A percentile compares a stretch with the other conserved stretches of the same genome.
Evolutionary conservation across 2,888 invertebrate species (phyloP).

Genomic region (Netelia fuscicornis): DNA sequence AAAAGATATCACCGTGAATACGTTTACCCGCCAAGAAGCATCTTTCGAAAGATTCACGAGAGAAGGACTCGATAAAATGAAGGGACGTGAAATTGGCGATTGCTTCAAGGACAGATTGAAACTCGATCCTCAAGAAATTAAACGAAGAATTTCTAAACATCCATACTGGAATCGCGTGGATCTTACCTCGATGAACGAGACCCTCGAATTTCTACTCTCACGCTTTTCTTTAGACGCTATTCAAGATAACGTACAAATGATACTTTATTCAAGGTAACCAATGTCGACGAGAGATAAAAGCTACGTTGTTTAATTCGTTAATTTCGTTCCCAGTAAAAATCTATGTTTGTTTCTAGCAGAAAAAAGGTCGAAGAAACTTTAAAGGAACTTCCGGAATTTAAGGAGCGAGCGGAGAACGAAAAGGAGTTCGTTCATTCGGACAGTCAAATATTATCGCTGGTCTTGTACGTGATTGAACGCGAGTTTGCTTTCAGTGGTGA

Average conservation of each 20-base stretch:
- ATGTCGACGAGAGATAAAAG: background rate
- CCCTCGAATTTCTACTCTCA: conserved; percentile 86
- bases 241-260: conserved; percentile 87
- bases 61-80: background rate
- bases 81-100: conserved; percentile 6
- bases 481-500: conserved; percentile 91
- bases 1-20: conserved; percentile 85
- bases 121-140: conserved; percentile 77
- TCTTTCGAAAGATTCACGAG: conserved; percentile 84
- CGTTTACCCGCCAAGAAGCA: conserved; percentile 83
- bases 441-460: conserved; percentile 87
- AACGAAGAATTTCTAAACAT: conserved; percentile 86
- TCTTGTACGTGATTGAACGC: conserved; percentile 90
- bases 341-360: conserved; percentile 75
- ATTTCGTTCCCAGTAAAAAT: background rate
- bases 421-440: conserved; percentile 70
- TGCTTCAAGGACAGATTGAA: conserved; percentile 69
- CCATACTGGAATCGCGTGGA: conserved; percentile 89
- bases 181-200: conserved; percentile 87
- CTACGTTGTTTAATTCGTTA: background rate
- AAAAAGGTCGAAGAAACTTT: conserved; percentile 78
- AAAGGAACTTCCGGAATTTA: conserved; percentile 69
- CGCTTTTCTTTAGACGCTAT: conserved; percentile 87
- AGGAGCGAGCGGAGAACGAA: conserved; percentile 60
- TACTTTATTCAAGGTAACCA: conserved; percentile 90